phyloP scores from a whole-genome alignment of 2,888 invertebrate species.

The Epirrhoe alternata region DNA sequence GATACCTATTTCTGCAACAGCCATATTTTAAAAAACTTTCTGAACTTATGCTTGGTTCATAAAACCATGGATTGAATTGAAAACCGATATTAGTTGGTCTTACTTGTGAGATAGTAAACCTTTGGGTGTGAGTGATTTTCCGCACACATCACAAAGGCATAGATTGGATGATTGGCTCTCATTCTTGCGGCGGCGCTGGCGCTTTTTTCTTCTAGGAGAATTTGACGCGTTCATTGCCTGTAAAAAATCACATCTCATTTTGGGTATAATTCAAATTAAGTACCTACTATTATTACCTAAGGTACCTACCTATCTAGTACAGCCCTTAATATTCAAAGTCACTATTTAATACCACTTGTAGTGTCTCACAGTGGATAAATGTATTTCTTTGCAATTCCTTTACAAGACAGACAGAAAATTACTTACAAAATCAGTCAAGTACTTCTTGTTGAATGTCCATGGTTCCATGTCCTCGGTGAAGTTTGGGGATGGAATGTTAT shows the following conservation, averaged over 20 bases:
- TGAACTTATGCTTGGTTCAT: too few species aligned
- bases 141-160: conserved; percentile 74
- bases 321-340: too few species aligned
- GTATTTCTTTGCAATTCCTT: background rate
- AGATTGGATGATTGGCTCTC: conserved; percentile 22
- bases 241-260: conserved; percentile 12
- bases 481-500: conserved; percentile 63
- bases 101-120: conserved; percentile 75
- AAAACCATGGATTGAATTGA: too few species aligned
- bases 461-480: conserved; percentile 61
- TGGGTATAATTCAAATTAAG: background rate
- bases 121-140: conserved; percentile 71
- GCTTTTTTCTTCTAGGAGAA: background rate
- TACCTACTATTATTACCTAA: background rate
- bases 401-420: background rate
- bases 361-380: too few species aligned
- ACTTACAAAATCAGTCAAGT: conserved; percentile 58
- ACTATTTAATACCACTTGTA: too few species aligned
- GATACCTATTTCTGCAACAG: background rate
- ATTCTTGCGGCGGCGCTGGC: conserved; percentile 50
- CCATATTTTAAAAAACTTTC: too few species aligned
- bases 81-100: conserved; percentile 39
- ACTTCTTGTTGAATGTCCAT: conserved; percentile 59
- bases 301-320: too few species aligned
- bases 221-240: conserved; percentile 57